These are phyloP conservation scores for Sanderia malayensis DNA, from an alignment of 30 jellyfish, hydroid and myxozoan species.

Conservation along the genomic window DNA sequence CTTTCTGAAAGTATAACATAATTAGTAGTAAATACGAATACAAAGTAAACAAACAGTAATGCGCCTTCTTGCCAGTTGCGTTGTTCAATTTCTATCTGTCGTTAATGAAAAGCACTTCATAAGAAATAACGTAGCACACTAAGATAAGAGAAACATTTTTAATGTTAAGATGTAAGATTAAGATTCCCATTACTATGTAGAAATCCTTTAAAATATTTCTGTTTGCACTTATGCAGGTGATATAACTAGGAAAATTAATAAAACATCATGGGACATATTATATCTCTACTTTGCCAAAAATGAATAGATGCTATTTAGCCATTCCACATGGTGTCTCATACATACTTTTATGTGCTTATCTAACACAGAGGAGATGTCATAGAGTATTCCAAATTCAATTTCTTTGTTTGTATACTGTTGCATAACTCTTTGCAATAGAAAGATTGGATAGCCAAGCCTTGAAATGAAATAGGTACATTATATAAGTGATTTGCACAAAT, in stretches of 20 bases:
- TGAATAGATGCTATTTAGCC: not conserved
- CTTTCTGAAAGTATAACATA: not conserved
- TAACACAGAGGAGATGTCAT: conserved; percentile 36
- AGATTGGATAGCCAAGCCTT: conserved; percentile 4
- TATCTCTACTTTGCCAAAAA: not conserved
- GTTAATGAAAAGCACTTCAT: not conserved
- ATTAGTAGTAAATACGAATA: not conserved
- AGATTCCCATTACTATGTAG: not conserved
- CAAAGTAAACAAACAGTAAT: not conserved
- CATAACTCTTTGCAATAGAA: conserved; percentile 7
- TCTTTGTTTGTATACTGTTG: not conserved
- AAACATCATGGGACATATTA: not conserved
- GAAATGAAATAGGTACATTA: not conserved
- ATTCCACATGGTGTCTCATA: not conserved
- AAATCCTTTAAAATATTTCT: not conserved
- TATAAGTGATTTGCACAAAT: not conserved
- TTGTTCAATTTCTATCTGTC: not conserved
- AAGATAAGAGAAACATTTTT: not conserved
- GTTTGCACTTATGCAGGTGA: not conserved
- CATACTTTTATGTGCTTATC: conserved; percentile 34
- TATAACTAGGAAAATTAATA: not conserved
- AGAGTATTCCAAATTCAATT: conserved; percentile 21
- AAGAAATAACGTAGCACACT: not conserved
- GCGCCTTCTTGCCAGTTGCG: not conserved
- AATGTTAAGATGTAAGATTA: not conserved